Base-by-base conservation (phyloP, 2,113 vertebrate species). In the Motacilla alba region DNA sequence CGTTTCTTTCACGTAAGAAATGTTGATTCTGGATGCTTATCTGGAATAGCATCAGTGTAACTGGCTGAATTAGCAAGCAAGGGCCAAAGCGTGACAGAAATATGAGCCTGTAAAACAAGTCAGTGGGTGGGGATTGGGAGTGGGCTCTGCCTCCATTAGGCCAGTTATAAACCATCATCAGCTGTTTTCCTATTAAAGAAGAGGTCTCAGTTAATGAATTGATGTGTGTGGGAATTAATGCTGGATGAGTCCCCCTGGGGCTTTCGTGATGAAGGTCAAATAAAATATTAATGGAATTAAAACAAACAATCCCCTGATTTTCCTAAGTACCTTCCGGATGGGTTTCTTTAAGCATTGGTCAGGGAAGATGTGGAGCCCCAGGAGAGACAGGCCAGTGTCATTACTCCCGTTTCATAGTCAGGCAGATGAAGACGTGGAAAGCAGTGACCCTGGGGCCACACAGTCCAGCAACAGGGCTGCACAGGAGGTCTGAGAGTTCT, bases 221-320 rank as follows among this genome's bases (percentile, higher is more conserved):
- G 94, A 52, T 93, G 50, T 72, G 60, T 78, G 66, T 72, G 90
- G 76, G 80, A 97, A 87, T 96, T 93, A 85, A 93, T 85, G 68
- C 73, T 91, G 64, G 69, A 90, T 91, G 83, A 82, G 76, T 90
- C 92, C 62, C 91, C 90, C 68, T 10, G 90, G 62, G 87, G 90
- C 82, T 91, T 89, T 87, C 7, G 44, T 68, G 76, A 86, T 92
- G 77, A 95, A 72, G 94, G 95, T 87, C 85, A 94, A 84, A 94
- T 97, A 74, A 96, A 97, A 96, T 96, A 97, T 94, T 96, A 91
- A 97, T 95, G 79, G 69, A 96, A 90, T 90, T 95, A 89, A 96
- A 95, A 82, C 84, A 85, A 94, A 78, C 84, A 95, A 9, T 91
- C 73, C 68, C 74, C 46, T 55, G 77, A 62, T 97, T 73, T 93